Evolutionary conservation across 2,113 vertebrate genomes (phyloP).

Genomic region (Neolamprologus brichardi): DNA sequence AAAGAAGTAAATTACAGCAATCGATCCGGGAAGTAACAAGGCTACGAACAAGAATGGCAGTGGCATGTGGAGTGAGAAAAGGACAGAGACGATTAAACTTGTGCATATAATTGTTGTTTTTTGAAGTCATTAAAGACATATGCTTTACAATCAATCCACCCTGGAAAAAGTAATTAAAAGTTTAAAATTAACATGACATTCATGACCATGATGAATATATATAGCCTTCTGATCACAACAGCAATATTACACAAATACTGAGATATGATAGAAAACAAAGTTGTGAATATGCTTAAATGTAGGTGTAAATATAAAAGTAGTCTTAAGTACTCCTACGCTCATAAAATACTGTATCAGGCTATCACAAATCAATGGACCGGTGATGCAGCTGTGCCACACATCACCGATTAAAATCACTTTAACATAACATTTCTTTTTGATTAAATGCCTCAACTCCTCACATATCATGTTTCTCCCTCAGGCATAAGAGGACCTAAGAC

Average conservation of each 20-base stretch:
- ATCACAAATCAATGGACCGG: neutral
- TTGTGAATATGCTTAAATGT: neutral
- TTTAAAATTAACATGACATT: neutral
- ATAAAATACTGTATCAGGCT: neutral
- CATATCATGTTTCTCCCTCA: neutral
- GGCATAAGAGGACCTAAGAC: accelerated
- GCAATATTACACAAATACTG: neutral
- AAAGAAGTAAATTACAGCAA: neutral
- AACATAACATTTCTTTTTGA: neutral
- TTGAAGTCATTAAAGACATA: neutral
- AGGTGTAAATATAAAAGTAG: neutral
- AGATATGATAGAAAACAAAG: neutral
- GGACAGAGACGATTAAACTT: neutral
- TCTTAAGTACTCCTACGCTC: neutral
- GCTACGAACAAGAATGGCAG: neutral
- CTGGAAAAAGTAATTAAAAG: neutral
- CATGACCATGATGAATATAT: neutral
- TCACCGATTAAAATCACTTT: neutral
- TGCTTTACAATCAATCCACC: neutral
- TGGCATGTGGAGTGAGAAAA: neutral
- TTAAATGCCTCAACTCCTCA: neutral
- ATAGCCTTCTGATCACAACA: neutral
- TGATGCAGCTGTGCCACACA: neutral
- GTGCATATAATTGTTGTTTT: neutral
- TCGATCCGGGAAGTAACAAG: neutral